Percentiles rank a stretch among this genome's conserved stretches.
These are phyloP conservation scores for Sebastes fasciatus DNA, from an alignment of 2,113 vertebrate genomes.

Conservation along the genomic window DNA sequence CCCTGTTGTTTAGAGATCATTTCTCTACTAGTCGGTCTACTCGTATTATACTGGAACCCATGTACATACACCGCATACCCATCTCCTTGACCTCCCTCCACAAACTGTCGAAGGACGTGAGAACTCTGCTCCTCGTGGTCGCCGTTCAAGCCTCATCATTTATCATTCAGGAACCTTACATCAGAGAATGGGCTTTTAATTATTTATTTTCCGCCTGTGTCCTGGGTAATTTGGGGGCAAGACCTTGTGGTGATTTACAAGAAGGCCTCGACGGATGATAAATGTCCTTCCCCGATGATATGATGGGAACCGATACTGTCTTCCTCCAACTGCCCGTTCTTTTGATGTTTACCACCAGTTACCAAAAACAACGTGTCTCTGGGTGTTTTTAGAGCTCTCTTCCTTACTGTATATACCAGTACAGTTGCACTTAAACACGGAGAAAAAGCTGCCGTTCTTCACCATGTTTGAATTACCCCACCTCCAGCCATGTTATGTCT, in stretches of 20 bases:
- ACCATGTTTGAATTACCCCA: no score
- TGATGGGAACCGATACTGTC: conserved; percentile 34
- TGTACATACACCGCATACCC: neutral
- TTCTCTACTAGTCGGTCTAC: neutral
- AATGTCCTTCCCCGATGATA: conserved; percentile 41
- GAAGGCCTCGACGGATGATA: conserved; percentile 37
- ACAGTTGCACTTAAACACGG: neutral
- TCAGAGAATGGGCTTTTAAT: conserved; percentile 59
- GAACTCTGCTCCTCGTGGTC: conserved; percentile 10
- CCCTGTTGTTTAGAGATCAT: neutral
- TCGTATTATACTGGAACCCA: neutral
- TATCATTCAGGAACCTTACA: conserved; percentile 48
- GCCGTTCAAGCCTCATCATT: conserved; percentile 32
- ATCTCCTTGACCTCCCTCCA: conserved; percentile 10
- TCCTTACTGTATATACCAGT: neutral
- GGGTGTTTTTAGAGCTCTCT: neutral
- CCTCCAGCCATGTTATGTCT: neutral
- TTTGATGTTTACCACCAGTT: conserved; percentile 9
- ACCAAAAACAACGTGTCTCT: neutral
- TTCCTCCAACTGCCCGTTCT: conserved; percentile 1
- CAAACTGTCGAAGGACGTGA: conserved; percentile 23
- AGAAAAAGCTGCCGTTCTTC: neutral
- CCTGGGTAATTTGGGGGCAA: conserved; percentile 49
- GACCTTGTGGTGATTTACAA: conserved; percentile 64
- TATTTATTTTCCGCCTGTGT: conserved; percentile 65